These are phyloP conservation scores for Rhopalosiphum padi DNA, from an alignment of 1,140 invertebrate species.

Conservation along the genomic window DNA sequence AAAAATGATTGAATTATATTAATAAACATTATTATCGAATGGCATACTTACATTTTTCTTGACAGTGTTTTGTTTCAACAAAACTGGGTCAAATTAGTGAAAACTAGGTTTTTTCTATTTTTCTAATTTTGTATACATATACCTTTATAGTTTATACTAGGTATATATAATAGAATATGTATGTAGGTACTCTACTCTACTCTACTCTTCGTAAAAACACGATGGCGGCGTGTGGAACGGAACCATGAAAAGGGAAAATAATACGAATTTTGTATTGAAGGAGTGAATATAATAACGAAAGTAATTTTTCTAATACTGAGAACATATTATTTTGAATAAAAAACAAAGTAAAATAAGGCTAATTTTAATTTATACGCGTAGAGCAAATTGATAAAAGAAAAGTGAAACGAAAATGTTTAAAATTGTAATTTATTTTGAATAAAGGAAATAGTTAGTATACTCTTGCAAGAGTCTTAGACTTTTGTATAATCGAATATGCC, in stretches of 20 bases:
- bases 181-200: neutral
- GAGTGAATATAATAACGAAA: neutral
- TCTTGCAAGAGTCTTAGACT: neutral
- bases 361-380: neutral
- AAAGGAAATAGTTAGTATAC: neutral
- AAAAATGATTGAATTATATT: neutral
- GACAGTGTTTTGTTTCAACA: neutral
- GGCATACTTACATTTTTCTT: neutral
- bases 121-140: neutral
- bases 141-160: neutral
- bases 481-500: neutral
- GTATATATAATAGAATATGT: neutral
- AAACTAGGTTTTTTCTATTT: neutral
- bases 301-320: neutral
- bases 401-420: neutral
- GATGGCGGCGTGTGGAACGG: neutral
- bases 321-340: neutral
- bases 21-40: neutral
- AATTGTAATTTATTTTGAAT: neutral
- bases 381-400: neutral
- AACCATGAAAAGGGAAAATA: neutral
- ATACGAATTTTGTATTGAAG: neutral
- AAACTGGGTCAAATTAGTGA: slow-evolving; percentile 3
- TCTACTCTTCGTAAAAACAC: neutral
- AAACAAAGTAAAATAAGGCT: neutral